A percentile compares a stretch with the other conserved stretches of the same genome.
Conservation (phyloP, 2,113 vertebrate genomes). For the Lampris incognitus region DNA sequence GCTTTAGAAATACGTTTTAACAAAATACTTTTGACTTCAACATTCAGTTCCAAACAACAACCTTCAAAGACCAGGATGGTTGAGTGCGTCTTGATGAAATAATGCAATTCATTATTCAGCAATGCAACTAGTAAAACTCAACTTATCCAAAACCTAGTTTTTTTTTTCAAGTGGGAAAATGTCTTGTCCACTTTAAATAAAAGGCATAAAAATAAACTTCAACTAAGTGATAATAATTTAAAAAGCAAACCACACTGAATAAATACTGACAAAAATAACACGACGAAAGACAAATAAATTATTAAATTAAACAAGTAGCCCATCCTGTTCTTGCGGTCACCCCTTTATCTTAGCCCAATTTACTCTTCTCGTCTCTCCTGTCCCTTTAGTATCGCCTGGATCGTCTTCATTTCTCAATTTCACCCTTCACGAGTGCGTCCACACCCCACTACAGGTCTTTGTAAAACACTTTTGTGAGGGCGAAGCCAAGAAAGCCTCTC, state of each 20-base stretch:
- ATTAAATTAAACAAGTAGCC: constrained; percentile 19
- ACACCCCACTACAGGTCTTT: constrained; percentile 79
- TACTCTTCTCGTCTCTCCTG: neutral
- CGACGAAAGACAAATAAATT: constrained; percentile 35
- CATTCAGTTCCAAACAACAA: constrained; percentile 9
- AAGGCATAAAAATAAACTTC: constrained; percentile 13
- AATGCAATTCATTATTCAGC: neutral
- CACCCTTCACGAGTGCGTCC: constrained; percentile 6
- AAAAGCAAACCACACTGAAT: constrained; percentile 45
- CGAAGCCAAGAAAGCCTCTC: constrained; percentile 80
- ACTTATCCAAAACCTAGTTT: neutral
- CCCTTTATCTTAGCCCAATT: neutral
- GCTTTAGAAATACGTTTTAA: constrained; percentile 37
- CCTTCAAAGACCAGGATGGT: neutral
- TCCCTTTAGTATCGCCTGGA: neutral
- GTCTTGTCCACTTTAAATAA: neutral
- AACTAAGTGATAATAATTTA: constrained; percentile 4
- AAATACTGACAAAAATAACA: constrained; percentile 65
- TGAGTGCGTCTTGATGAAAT: neutral
- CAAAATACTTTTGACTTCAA: constrained; percentile 39
- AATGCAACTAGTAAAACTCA: neutral
- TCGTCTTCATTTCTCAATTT: neutral
- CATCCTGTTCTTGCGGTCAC: constrained; percentile 10
- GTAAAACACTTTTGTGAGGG: constrained; percentile 83
- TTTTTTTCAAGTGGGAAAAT: constrained; percentile 5